phyloP scores from a whole-genome alignment of 2,113 vertebrate genomes.

The Ahaetulla prasina region DNA sequence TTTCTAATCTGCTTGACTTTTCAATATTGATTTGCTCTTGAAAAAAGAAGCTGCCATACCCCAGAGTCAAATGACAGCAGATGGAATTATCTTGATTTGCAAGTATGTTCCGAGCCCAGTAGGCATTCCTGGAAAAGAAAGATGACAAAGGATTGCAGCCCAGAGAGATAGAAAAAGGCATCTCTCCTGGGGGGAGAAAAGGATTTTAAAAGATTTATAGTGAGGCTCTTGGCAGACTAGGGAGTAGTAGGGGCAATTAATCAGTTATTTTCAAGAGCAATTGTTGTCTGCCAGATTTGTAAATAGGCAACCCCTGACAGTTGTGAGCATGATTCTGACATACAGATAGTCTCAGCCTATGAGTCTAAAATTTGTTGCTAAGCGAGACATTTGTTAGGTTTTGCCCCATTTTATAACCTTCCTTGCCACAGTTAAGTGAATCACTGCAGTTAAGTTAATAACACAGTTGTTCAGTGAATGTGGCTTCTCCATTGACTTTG shows the following conservation, averaged over 20 bases:
- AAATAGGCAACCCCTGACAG: neutral
- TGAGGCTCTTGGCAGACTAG: neutral
- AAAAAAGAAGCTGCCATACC: neutral
- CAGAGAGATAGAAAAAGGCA: neutral
- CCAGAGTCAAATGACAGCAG: neutral
- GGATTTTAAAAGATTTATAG: neutral
- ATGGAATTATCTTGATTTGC: neutral
- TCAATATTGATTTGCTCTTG: neutral
- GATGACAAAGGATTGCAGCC: neutral
- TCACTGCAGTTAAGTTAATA: neutral
- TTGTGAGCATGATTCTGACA: neutral
- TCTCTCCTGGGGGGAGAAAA: neutral
- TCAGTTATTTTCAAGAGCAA: neutral
- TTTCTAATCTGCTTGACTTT: neutral
- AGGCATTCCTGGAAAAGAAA: neutral
- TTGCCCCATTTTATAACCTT: neutral
- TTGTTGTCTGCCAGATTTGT: neutral
- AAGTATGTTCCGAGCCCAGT: neutral
- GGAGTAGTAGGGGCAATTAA: neutral
- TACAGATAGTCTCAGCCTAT: neutral
- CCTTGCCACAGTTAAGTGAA: neutral
- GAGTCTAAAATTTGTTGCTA: neutral
- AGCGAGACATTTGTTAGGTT: neutral
- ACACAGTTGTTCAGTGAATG: neutral
- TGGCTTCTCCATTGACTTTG: neutral